Evolutionary conservation across 2,888 invertebrate genomes (phyloP), one percentile per base, ranked within the genome.

Genomic region (Lasioglossum vierecki): DNA sequence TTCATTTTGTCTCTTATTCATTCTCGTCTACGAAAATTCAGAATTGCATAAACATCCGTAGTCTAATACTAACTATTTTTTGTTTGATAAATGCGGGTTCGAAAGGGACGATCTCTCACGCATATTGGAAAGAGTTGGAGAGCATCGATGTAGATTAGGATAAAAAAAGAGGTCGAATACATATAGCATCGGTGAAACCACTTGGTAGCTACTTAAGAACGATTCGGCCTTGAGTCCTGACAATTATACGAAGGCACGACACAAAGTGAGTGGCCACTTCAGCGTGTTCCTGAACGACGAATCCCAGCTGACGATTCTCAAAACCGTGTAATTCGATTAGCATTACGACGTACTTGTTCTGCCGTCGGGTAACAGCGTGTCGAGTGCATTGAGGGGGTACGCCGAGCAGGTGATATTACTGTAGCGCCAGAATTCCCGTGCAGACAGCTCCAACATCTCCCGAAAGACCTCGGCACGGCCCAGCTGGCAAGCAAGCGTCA

Each of bases 391-490:
- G 78, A 99, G 96, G 0, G 99, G 99, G 95, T 99, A 99, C 6
- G 98, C 99, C 0, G 99, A 99, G 95, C 99, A 99, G 15, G 99
- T 99, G 91, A 99, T 99, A 94, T 99, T 99, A 93, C 99, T 99
- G 95, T 99, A 99, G 77, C 99, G 96, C 99, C 99, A 99, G 95
- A 99, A 99, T 95, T 99, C 99, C 94, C 98, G 96, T 22, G 98
- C 98, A 15, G 98, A 98, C 13, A 99, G 96, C 95, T 99, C 99
- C 95, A 99, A 96, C 98, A 99, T 99, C 96, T 99, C 99, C 89
- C 98, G 97, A 96, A 99, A 99, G 88, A 99, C 99, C 91, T 98
- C 98, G 57, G 99, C 98, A 81, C 99, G 97, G 79, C 99, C 99
- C 85, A 99, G 96, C 95, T 99, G 98, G 95, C 99, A 99, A 81